These are phyloP conservation scores for Selenia dentaria DNA, from an alignment of 2,888 invertebrate genomes.

Conservation along the genomic window DNA sequence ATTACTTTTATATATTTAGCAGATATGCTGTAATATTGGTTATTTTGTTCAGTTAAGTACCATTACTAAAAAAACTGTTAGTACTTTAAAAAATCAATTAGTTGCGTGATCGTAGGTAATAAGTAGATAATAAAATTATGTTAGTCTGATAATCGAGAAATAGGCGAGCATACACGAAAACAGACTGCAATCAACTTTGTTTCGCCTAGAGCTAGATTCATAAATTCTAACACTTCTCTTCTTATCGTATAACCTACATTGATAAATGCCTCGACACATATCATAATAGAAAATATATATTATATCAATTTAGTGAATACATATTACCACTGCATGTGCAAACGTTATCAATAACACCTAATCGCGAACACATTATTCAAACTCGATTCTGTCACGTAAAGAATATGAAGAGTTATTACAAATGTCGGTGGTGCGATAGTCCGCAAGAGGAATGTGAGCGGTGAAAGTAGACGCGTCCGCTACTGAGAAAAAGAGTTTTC, in stretches of 20 bases:
- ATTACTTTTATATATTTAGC: too few relatives aligned
- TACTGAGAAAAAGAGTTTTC: constrained; percentile 80
- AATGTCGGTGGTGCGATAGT: constrained; percentile 60
- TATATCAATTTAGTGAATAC: constrained; percentile 31
- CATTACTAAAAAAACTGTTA: too few relatives aligned
- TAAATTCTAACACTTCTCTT: constrained; percentile 24
- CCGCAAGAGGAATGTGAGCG: constrained; percentile 70
- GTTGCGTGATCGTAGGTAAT: constrained; percentile 21
- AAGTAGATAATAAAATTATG: constrained; percentile 15
- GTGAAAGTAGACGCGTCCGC: constrained; percentile 80
- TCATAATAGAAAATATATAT: constrained; percentile 28
- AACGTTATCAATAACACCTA: constrained; percentile 44
- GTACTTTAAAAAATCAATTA: constrained; percentile 15
- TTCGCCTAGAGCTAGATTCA: constrained; percentile 21
- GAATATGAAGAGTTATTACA: constrained; percentile 41
- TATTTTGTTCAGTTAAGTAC: too few relatives aligned
- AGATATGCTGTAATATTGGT: too few relatives aligned
- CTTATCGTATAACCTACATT: constrained; percentile 44
- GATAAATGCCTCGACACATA: constrained; percentile 30
- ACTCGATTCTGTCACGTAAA: constrained; percentile 55
- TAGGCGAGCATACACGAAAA: constrained; percentile 11
- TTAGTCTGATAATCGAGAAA: constrained; percentile 1
- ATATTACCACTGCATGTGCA: constrained; percentile 45
- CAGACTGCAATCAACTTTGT: constrained; percentile 28
- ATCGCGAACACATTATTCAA: constrained; percentile 47